Evolutionary conservation across 2,797 vertebrate species (phyloP).

Genomic region (Enteromius unitaeniatus): DNA sequence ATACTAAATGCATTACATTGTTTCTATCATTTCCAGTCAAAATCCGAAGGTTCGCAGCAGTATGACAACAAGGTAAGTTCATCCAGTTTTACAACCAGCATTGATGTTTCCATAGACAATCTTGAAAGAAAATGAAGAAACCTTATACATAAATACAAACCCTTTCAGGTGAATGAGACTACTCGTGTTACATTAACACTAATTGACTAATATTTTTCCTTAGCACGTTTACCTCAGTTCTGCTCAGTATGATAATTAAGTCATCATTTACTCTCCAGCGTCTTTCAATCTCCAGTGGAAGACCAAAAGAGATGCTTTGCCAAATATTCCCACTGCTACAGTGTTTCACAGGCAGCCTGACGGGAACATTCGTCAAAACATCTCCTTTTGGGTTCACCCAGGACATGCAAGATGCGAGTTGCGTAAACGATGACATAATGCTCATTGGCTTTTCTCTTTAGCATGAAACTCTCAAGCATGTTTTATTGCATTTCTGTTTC

Average conservation of each 20-base stretch:
- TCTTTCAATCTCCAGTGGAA: not conserved
- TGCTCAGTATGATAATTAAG: not conserved
- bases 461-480: constrained; percentile 6
- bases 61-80: constrained; percentile 74
- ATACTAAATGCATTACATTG: not conserved
- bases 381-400: not conserved
- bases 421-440: not conserved
- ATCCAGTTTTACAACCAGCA: not conserved
- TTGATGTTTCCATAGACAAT: not conserved
- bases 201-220: not conserved
- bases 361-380: not conserved
- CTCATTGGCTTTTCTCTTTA: not conserved
- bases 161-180: not conserved
- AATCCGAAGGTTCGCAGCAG: constrained; percentile 77
- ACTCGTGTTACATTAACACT: not conserved
- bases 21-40: constrained; percentile 68
- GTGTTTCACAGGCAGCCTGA: not conserved
- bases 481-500: not conserved
- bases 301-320: not conserved
- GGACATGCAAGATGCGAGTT: not conserved
- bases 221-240: not conserved
- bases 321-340: not conserved
- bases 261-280: not conserved
- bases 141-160: not conserved
- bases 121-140: no score